Conservation (phyloP, 2,113 vertebrate genomes). For the Aegotheles bennettii region DNA sequence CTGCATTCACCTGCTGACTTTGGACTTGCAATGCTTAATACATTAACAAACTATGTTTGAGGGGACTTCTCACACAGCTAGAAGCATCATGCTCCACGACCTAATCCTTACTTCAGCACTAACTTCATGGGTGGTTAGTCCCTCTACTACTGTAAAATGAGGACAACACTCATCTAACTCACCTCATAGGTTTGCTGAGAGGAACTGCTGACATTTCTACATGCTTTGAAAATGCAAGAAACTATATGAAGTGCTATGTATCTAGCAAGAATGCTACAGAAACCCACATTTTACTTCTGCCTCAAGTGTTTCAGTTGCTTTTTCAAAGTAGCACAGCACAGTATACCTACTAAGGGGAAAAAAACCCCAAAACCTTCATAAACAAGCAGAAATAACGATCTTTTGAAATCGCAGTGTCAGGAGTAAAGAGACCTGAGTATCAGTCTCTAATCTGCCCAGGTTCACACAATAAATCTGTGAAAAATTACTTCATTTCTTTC, state of each 20-base stretch:
- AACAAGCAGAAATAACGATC: background rate
- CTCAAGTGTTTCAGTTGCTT: background rate
- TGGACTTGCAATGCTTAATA: background rate
- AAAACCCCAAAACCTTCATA: background rate
- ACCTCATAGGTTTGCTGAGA: conserved; percentile 8
- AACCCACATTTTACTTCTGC: background rate
- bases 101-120: conserved; percentile 1
- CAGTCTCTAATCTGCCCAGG: background rate
- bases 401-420: background rate
- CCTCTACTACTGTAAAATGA: conserved; percentile 14
- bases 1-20: background rate
- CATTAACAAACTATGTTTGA: conserved; percentile 34
- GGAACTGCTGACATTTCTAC: background rate
- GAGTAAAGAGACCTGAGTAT: background rate
- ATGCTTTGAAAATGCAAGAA: background rate
- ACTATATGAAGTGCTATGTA: background rate
- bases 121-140: conserved; percentile 23
- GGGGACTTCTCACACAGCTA: conserved; percentile 10
- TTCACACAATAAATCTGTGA: background rate
- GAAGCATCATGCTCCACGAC: background rate
- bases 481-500: background rate
- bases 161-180: conserved; percentile 28
- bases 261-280: background rate
- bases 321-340: background rate
- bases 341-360: background rate